A percentile compares a stretch with the other conserved stretches of the same genome.
These are phyloP conservation scores for Aromia moschata DNA, from an alignment of 2,888 invertebrate species.

Conservation along the genomic window DNA sequence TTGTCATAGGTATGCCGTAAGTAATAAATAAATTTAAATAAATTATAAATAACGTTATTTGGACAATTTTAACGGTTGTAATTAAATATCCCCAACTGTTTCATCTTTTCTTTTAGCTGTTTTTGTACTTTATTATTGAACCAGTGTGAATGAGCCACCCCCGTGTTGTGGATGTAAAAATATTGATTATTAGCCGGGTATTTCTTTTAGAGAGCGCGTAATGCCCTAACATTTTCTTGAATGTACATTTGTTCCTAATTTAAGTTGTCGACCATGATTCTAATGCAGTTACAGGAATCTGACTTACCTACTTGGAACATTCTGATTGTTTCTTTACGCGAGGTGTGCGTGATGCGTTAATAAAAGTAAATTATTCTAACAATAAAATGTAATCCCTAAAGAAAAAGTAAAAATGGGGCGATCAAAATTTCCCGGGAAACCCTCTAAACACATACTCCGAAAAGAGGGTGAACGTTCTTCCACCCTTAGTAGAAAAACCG, in stretches of 20 bases:
- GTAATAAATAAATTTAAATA: not conserved
- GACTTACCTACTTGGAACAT: conserved; percentile 28
- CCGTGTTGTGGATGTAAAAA: not conserved
- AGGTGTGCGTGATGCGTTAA: conserved; percentile 54
- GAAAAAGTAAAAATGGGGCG: conserved; percentile 71
- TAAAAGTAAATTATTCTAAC: conserved; percentile 48
- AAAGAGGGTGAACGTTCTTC: conserved; percentile 85
- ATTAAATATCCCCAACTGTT: not conserved
- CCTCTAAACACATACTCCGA: conserved; percentile 86
- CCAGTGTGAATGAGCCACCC: not conserved
- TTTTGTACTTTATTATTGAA: not conserved
- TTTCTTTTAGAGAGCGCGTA: not conserved
- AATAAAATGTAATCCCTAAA: conserved; percentile 54
- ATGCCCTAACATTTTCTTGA: not conserved
- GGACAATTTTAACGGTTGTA: not conserved
- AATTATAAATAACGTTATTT: too few species aligned
- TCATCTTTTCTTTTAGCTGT: not conserved
- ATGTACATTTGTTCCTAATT: not conserved
- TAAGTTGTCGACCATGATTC: not conserved
- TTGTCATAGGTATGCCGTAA: not conserved
- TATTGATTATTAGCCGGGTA: not conserved
- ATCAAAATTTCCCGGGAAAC: conserved; percentile 89
- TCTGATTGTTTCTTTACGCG: conserved; percentile 35
- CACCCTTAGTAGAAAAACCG: conserved; percentile 59
- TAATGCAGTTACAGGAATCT: conserved; percentile 7